A percentile compares a stretch with the other conserved stretches of the same genome.
These are phyloP conservation scores for Myzus persicae DNA, from an alignment of 1,140 invertebrate species.

Conservation along the genomic window DNA sequence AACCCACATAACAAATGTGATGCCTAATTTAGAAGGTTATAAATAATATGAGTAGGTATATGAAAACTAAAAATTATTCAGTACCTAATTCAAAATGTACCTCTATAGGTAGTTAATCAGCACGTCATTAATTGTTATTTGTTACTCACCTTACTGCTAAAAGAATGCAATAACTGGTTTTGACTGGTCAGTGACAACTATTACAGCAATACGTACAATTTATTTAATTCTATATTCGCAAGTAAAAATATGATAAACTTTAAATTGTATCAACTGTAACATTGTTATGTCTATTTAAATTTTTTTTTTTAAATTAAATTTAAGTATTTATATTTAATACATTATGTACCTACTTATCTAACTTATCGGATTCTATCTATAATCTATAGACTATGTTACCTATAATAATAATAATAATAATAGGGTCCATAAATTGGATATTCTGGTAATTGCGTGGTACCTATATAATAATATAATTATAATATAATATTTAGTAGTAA, in stretches of 20 bases:
- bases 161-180: not conserved
- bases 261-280: not conserved
- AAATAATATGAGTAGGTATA: not conserved
- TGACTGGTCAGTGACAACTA: not conserved
- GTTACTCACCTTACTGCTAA: not conserved
- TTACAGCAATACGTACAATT: not conserved
- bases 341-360: not conserved
- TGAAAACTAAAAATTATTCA: not conserved
- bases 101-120: not conserved
- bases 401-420: not conserved
- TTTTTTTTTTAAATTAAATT: not conserved
- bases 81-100: not conserved
- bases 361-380: not conserved
- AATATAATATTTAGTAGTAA: not conserved
- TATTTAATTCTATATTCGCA: not conserved
- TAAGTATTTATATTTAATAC: not conserved
- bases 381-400: not conserved
- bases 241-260: not conserved
- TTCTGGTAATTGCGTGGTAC: not conserved
- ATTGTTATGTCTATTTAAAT: not conserved
- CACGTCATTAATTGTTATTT: not conserved
- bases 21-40: not conserved
- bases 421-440: not conserved
- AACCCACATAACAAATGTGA: not conserved
- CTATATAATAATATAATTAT: not conserved